phyloP scores from a whole-genome alignment of 1,140 invertebrate species.

The Oryzaephilus surinamensis region DNA sequence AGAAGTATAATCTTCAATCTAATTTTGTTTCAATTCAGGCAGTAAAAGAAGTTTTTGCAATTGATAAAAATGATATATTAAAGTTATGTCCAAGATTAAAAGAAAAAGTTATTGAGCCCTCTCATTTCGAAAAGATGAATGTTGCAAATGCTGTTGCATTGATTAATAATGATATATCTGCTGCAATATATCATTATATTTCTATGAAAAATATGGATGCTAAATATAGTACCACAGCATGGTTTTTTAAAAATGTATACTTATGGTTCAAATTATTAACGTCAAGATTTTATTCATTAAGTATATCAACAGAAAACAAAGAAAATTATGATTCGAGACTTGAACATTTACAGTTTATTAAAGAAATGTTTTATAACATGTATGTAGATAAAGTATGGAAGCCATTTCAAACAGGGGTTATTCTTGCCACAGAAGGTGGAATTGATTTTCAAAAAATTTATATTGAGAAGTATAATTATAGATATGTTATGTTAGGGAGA shows the following conservation, averaged over 20 bases:
- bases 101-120: constrained; percentile 2
- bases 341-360: neutral
- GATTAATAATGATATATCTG: constrained; percentile 2
- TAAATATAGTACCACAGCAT: neutral
- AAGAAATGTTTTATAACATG: neutral
- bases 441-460: neutral
- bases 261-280: neutral
- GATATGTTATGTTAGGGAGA: too few species aligned
- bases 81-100: constrained; percentile 3
- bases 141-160: constrained; percentile 5
- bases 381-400: neutral
- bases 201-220: neutral
- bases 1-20: constrained; percentile 2
- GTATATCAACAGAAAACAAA: neutral
- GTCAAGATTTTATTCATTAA: neutral
- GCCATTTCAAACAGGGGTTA: neutral
- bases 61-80: constrained; percentile 1
- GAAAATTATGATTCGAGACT: neutral
- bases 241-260: neutral
- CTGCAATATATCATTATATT: neutral
- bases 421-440: neutral
- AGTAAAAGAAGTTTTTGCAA: neutral
- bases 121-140: constrained; percentile 8
- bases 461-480: too few species aligned
- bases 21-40: neutral